Percentiles rank a stretch among this genome's conserved stretches.
Evolutionary conservation across 2,797 vertebrate genomes (phyloP).

Genomic region (Dicrostonyx torquatus): DNA sequence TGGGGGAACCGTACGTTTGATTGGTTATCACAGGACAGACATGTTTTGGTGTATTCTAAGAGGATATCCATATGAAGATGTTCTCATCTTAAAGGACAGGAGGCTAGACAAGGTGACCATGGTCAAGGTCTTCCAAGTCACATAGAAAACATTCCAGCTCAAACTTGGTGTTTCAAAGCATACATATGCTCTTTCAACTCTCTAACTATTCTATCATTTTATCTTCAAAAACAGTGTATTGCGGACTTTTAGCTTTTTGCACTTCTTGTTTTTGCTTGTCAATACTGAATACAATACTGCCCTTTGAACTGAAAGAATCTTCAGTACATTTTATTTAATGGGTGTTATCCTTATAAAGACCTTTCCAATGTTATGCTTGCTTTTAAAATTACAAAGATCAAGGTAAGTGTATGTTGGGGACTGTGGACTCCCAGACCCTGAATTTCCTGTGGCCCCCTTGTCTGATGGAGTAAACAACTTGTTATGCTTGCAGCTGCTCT

Average conservation of each 20-base stretch:
- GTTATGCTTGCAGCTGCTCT: no score
- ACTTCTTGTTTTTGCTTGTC: background rate
- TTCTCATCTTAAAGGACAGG: constrained; percentile 15
- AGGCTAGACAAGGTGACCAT: background rate
- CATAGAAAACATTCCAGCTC: background rate
- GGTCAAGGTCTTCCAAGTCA: background rate
- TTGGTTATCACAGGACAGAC: background rate
- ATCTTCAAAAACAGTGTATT: background rate
- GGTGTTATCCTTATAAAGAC: background rate
- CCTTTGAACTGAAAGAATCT: background rate
- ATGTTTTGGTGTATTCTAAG: background rate
- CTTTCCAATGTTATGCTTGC: background rate
- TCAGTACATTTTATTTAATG: background rate
- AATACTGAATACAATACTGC: background rate
- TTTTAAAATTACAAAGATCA: background rate
- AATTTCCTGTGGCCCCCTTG: no score
- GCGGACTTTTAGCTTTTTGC: background rate
- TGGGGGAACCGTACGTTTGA: background rate
- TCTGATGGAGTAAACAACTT: no score
- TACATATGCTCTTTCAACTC: background rate
- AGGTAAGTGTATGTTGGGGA: background rate
- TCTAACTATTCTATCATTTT: background rate
- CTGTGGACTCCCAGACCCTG: no score
- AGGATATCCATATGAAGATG: background rate
- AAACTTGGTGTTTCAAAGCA: background rate